Conservation (phyloP, 2,888 invertebrate genomes). For the Cynaeus angustus region DNA sequence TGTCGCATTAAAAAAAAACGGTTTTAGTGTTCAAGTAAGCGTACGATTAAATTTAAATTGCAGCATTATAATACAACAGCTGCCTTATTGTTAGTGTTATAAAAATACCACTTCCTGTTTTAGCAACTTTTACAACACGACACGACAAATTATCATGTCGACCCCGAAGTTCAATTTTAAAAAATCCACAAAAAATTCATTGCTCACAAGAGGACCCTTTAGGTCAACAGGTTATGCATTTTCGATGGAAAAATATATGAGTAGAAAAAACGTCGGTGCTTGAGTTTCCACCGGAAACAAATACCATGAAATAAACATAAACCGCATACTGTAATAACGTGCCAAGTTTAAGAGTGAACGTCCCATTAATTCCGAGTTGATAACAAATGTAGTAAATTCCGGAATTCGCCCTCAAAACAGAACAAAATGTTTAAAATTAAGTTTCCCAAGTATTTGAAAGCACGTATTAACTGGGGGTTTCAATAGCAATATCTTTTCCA, state of each 20-base stretch:
- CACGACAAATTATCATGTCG: too few species aligned
- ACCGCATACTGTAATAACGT: conserved; percentile 33
- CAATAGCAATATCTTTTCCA: conserved; percentile 32
- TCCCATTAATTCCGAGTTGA: conserved; percentile 37
- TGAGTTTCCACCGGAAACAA: conserved; percentile 24
- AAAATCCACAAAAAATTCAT: conserved; percentile 1
- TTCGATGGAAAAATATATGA: conserved; percentile 2
- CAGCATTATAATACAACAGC: too few species aligned
- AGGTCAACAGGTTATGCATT: conserved; percentile 14
- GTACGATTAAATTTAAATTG: too few species aligned
- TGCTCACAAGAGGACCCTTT: background rate
- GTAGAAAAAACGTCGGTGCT: conserved; percentile 9
- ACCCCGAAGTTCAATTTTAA: conserved; percentile 6
- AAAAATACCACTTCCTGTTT: too few species aligned
- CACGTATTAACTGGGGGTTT: conserved; percentile 31
- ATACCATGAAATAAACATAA: conserved; percentile 40
- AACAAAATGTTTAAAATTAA: conserved; percentile 36
- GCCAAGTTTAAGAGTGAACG: conserved; percentile 31
- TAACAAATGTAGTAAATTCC: conserved; percentile 38
- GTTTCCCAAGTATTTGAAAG: conserved; percentile 32
- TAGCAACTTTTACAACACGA: too few species aligned
- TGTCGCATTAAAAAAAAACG: too few species aligned
- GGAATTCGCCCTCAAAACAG: conserved; percentile 27
- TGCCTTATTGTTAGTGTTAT: too few species aligned
- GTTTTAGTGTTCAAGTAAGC: too few species aligned